These are phyloP conservation scores for Ceratina australensis DNA, from an alignment of 1,140 invertebrate species.

Conservation along the genomic window DNA sequence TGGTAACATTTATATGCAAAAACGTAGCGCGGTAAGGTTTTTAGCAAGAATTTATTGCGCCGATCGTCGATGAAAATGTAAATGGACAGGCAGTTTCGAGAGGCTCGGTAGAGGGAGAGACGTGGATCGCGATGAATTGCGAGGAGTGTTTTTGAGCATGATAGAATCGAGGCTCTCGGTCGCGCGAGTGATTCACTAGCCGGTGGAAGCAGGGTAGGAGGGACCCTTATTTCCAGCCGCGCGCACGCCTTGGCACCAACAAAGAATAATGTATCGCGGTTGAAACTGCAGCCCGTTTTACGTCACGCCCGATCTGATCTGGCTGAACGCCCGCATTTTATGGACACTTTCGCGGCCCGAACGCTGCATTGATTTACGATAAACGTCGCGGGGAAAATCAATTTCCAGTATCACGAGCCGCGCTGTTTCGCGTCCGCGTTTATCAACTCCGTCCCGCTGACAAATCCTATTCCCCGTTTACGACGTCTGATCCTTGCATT, in stretches of 20 bases:
- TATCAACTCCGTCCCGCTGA: neutral
- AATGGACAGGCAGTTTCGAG: slow-evolving; percentile 18
- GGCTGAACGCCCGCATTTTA: slow-evolving; percentile 52
- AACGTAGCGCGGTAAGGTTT: neutral
- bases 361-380: slow-evolving; percentile 44
- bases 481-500: too few species aligned
- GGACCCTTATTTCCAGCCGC: slow-evolving; percentile 31
- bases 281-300: slow-evolving; percentile 33
- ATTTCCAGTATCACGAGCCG: slow-evolving; percentile 15
- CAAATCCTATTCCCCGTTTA: neutral
- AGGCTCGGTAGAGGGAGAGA: neutral
- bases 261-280: slow-evolving; percentile 44
- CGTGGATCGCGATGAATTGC: slow-evolving; percentile 12
- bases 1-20: neutral
- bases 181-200: slow-evolving; percentile 26
- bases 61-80: slow-evolving; percentile 35
- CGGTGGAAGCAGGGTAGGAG: too few species aligned
- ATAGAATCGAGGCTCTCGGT: slow-evolving; percentile 15
- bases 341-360: slow-evolving; percentile 37
- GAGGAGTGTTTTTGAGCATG: slow-evolving; percentile 13
- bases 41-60: neutral
- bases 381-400: slow-evolving; percentile 39
- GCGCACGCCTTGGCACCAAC: slow-evolving; percentile 28
- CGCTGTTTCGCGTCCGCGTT: neutral
- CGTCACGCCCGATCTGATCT: slow-evolving; percentile 42